Evolutionary conservation across 64 coral and sea anemone genomes (phyloP), one percentile per base, ranked within the genome.

Genomic region (Platygyra sinensis): DNA sequence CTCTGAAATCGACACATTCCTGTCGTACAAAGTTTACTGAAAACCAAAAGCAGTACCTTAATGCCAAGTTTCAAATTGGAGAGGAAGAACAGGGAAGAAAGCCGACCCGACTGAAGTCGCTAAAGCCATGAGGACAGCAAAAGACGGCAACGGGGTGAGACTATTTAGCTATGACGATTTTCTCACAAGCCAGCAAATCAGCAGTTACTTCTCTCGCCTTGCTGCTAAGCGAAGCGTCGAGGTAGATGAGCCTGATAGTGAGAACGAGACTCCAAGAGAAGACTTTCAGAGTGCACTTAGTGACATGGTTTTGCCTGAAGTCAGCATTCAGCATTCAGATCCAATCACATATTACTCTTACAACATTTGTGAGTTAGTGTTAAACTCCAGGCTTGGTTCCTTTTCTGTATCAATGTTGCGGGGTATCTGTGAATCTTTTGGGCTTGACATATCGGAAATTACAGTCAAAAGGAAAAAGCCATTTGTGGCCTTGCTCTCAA

Each of bases 41-140:
- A 33, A 87, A 87, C n/a, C 86, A 75, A 75, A 75, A 87, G 71
- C 86, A 87, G 57, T 87, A 87, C 69, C 86, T 75, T 32, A 75
- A 87, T 46, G 39, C 39, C 39, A 46, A 46, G 39, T 46, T 90
- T 81, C 24, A 90, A 64, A 60, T 52, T 86, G 72, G 80, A 86
- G 80, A 77, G 89, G n/a, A n/a, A 65, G 42, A 60, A 82, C 67
- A 17, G 79, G 52, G 17, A 76, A 73, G 46, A 82, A 90, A 80
- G 78, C 89, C 9, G 67, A 72, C 18, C 71, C 86, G 4, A 74
- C 51, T 59, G 86, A 87, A 32, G 51, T 87, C 46, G 76, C 72
- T 27, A 87, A 61, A 75, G 46, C 72, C 49, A 87, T 76, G 72
- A 87, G 72, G 29, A 60, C 86, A 22, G 86, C 72, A 11, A 87